A percentile compares a stretch with the other conserved stretches of the same genome.
phyloP scores from a whole-genome alignment of 2,888 invertebrate genomes.

The Aromia moschata region DNA sequence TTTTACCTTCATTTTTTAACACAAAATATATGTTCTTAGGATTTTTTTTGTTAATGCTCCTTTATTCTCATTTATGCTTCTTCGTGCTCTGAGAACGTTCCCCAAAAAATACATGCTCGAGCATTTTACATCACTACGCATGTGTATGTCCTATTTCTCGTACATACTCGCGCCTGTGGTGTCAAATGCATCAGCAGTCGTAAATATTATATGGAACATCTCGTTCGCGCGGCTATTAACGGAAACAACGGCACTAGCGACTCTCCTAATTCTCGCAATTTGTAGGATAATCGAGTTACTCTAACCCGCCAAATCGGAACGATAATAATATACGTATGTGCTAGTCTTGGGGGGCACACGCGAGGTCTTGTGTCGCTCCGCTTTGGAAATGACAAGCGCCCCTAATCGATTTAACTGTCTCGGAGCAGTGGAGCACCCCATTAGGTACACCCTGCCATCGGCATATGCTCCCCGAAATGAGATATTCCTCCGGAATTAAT shows the following conservation, averaged over 20 bases:
- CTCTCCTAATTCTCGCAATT: constrained; percentile 43
- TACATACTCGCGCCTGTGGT: too few species aligned
- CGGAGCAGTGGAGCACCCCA: constrained; percentile 52
- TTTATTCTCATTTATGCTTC: too few species aligned
- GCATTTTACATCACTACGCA: too few species aligned
- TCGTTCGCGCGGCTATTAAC: constrained; percentile 34
- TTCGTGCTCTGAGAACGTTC: too few species aligned
- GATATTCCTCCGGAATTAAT: constrained; percentile 54
- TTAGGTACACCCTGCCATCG: constrained; percentile 56
- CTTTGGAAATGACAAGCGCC: constrained; percentile 56
- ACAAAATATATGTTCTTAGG: too few species aligned
- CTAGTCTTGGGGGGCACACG: constrained; percentile 45
- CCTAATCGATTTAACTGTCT: constrained; percentile 55
- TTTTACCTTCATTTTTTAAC: too few species aligned
- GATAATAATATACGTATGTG: constrained; percentile 47
- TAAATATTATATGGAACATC: too few species aligned
- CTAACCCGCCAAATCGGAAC: constrained; percentile 43
- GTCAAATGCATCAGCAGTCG: too few species aligned
- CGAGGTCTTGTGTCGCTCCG: constrained; percentile 38
- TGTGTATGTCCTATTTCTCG: too few species aligned
- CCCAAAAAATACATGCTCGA: too few species aligned
- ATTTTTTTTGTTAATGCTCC: too few species aligned
- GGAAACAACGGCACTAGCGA: constrained; percentile 42
- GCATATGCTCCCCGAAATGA: constrained; percentile 53
- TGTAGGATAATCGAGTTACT: constrained; percentile 41